Percentiles rank a stretch among this genome's conserved stretches.
These are phyloP conservation scores for Mesaphorura yosii DNA, from an alignment of 1,140 invertebrate species.

Conservation along the genomic window DNA sequence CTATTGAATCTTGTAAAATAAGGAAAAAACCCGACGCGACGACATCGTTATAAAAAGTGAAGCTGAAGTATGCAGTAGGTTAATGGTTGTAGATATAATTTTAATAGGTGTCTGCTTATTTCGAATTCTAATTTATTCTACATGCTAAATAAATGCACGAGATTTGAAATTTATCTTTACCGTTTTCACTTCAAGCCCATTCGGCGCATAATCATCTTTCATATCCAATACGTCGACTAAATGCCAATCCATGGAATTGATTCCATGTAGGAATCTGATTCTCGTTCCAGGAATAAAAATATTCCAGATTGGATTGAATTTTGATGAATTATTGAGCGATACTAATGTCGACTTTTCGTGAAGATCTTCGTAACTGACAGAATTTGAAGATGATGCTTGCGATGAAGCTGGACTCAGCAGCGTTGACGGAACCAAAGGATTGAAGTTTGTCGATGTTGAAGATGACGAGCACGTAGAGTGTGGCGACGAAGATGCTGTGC, in stretches of 20 bases:
- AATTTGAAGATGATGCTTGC: constrained; percentile 36
- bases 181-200: constrained; percentile 31
- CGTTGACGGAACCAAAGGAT: not conserved
- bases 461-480: not conserved
- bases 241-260: constrained; percentile 18
- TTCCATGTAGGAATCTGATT: constrained; percentile 30
- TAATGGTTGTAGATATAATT: too few species aligned
- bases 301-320: constrained; percentile 29
- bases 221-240: constrained; percentile 11
- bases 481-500: constrained; percentile 1
- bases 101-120: too few species aligned
- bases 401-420: constrained; percentile 34
- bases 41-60: too few species aligned
- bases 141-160: too few species aligned
- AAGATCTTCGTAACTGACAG: constrained; percentile 33
- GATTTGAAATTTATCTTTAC: constrained; percentile 17
- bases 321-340: constrained; percentile 19
- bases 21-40: too few species aligned
- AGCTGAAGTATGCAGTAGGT: too few species aligned
- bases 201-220: constrained; percentile 31
- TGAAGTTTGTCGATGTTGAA: not conserved
- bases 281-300: constrained; percentile 33
- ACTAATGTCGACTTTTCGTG: too few species aligned
- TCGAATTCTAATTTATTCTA: too few species aligned
- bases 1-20: too few species aligned